phyloP scores from a whole-genome alignment of 2,797 vertebrate genomes.

The Bradypodion pumilum region DNA sequence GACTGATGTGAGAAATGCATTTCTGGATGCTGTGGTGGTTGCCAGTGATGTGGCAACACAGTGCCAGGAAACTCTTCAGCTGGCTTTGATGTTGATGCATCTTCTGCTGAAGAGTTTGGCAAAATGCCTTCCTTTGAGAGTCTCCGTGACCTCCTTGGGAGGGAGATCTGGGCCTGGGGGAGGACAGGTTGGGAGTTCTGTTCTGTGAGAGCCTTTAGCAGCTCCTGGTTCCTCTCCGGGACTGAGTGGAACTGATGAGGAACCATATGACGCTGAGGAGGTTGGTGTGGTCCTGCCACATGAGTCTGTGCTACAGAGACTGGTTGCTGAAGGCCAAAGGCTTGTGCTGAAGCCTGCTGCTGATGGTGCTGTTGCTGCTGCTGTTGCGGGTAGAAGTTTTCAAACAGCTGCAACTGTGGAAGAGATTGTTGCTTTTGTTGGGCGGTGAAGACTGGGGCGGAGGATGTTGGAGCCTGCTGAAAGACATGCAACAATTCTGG shows the following conservation, averaged over 20 bases:
- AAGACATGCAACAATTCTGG: constrained; percentile 87
- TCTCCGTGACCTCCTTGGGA: constrained; percentile 88
- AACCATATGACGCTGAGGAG: constrained; percentile 75
- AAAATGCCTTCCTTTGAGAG: constrained; percentile 92
- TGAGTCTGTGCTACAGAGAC: constrained; percentile 73
- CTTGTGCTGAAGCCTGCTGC: constrained; percentile 71
- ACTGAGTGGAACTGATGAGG: constrained; percentile 74
- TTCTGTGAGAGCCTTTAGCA: constrained; percentile 79
- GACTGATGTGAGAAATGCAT: constrained; percentile 69
- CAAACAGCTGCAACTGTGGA: constrained; percentile 78
- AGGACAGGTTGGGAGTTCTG: constrained; percentile 76
- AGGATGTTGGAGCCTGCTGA: constrained; percentile 84
- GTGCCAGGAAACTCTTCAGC: constrained; percentile 72
- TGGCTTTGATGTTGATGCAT: constrained; percentile 66
- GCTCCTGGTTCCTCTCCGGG: constrained; percentile 78
- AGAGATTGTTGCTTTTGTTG: constrained; percentile 80
- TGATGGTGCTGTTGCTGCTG: constrained; percentile 56
- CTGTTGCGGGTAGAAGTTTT: constrained; percentile 82
- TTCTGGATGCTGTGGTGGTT: constrained; percentile 69
- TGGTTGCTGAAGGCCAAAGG: constrained; percentile 71
- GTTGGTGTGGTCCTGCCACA: constrained; percentile 62
- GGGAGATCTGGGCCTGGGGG: constrained; percentile 78
- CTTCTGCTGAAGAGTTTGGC: constrained; percentile 72
- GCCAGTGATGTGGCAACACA: constrained; percentile 77
- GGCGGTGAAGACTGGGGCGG: constrained; percentile 82